These are phyloP conservation scores for Bradypodion ventrale DNA, from an alignment of 2,797 vertebrate genomes.

Conservation along the genomic window DNA sequence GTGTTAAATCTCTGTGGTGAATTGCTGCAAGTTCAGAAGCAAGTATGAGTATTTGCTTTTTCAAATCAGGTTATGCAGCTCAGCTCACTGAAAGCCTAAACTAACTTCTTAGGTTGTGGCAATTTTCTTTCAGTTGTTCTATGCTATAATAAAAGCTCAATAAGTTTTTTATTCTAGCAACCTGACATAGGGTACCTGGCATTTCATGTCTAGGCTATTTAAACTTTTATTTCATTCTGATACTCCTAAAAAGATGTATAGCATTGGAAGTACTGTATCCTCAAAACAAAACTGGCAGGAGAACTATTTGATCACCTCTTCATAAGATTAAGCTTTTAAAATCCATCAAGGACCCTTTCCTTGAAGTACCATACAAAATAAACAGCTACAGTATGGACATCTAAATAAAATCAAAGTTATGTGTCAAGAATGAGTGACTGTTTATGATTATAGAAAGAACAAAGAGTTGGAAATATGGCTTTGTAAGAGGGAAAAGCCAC, in stretches of 20 bases:
- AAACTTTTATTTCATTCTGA: background rate
- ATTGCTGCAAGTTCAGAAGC: too few relatives aligned
- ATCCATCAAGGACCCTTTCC: background rate
- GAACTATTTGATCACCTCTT: background rate
- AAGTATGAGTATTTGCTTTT: too few relatives aligned
- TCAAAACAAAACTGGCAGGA: background rate
- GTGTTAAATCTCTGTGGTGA: too few relatives aligned
- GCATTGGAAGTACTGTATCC: background rate
- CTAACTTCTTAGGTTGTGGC: too few relatives aligned
- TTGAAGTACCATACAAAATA: background rate
- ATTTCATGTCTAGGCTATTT: background rate
- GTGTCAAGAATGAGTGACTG: background rate
- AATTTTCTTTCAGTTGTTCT: too few relatives aligned
- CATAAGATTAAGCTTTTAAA: too few relatives aligned
- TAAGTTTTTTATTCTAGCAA: background rate
- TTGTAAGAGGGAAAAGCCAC: background rate
- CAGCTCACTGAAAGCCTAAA: too few relatives aligned
- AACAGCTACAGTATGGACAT: too few relatives aligned
- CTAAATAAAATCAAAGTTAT: too few relatives aligned
- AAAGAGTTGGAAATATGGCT: background rate
- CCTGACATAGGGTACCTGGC: background rate
- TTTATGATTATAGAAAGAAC: background rate
- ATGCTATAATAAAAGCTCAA: too few relatives aligned
- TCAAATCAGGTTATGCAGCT: too few relatives aligned
- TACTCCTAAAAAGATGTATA: background rate